These are phyloP conservation scores for Xiphydria camelus DNA, from an alignment of 2,888 invertebrate genomes.

Conservation along the genomic window DNA sequence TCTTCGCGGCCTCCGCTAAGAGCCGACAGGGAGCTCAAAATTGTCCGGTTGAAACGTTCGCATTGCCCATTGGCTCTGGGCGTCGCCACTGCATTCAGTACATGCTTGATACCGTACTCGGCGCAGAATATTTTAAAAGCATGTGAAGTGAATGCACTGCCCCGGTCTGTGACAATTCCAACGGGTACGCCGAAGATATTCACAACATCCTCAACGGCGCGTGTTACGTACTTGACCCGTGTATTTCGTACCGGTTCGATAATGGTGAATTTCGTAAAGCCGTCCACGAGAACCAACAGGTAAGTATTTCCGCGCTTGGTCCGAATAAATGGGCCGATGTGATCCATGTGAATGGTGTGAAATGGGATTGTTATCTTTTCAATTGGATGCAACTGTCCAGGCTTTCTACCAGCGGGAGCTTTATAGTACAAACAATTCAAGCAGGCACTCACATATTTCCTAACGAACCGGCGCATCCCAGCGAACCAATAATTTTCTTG, in stretches of 20 bases:
- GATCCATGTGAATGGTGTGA: constrained; percentile 27
- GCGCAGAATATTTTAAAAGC: constrained; percentile 20
- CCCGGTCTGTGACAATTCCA: constrained; percentile 23
- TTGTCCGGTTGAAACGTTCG: constrained; percentile 40
- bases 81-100: constrained; percentile 22
- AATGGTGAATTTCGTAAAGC: constrained; percentile 25
- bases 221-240: constrained; percentile 3
- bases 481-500: constrained; percentile 48
- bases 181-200: constrained; percentile 24
- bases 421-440: constrained; percentile 48
- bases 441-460: constrained; percentile 47
- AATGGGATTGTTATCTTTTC: constrained; percentile 29
- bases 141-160: constrained; percentile 21
- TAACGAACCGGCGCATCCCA: constrained; percentile 39
- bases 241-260: constrained; percentile 15
- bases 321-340: constrained; percentile 27
- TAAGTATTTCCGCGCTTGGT: constrained; percentile 22
- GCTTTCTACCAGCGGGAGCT: constrained; percentile 23
- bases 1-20: constrained; percentile 20
- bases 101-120: constrained; percentile 15
- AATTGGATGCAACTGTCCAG: constrained; percentile 31
- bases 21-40: constrained; percentile 28
- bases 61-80: constrained; percentile 37
- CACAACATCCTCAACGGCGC: constrained; percentile 23
- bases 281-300: constrained; percentile 27